phyloP scores from a whole-genome alignment of 2,888 invertebrate species.

The Alitta virens region DNA sequence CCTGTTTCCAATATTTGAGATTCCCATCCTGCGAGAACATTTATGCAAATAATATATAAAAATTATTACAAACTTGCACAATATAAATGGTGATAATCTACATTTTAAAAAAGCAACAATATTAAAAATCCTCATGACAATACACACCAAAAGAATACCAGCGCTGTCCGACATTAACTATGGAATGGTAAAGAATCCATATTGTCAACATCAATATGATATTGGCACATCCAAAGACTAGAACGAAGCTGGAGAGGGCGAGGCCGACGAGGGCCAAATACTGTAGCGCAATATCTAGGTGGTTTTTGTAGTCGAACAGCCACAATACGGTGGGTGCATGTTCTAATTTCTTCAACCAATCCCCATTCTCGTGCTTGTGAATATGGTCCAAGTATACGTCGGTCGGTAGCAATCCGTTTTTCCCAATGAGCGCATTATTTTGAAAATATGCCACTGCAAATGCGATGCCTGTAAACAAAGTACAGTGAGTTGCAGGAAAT shows the following conservation, averaged over 20 bases:
- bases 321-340: constrained; percentile 51
- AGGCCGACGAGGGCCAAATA: constrained; percentile 47
- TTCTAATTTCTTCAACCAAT: constrained; percentile 31
- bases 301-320: constrained; percentile 44
- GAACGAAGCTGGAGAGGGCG: constrained; percentile 41
- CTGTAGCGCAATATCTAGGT: constrained; percentile 44
- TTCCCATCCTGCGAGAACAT: constrained; percentile 52
- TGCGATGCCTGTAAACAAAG: constrained; percentile 49
- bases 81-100: constrained; percentile 1
- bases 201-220: constrained; percentile 50
- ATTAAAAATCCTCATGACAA: neutral
- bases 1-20: constrained; percentile 58
- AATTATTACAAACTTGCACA: too few species aligned
- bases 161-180: constrained; percentile 55
- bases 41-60: too few species aligned
- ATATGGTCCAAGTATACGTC: constrained; percentile 40
- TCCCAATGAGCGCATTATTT: constrained; percentile 54
- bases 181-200: constrained; percentile 57
- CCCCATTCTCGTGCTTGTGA: constrained; percentile 29
- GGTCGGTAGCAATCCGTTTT: constrained; percentile 53
- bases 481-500: neutral
- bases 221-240: constrained; percentile 53
- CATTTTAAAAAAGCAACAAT: neutral
- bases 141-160: constrained; percentile 50
- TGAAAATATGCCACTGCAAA: constrained; percentile 56